Base-by-base conservation (phyloP, 2,797 vertebrate genomes). In the Triplophysa yarkandensis region DNA sequence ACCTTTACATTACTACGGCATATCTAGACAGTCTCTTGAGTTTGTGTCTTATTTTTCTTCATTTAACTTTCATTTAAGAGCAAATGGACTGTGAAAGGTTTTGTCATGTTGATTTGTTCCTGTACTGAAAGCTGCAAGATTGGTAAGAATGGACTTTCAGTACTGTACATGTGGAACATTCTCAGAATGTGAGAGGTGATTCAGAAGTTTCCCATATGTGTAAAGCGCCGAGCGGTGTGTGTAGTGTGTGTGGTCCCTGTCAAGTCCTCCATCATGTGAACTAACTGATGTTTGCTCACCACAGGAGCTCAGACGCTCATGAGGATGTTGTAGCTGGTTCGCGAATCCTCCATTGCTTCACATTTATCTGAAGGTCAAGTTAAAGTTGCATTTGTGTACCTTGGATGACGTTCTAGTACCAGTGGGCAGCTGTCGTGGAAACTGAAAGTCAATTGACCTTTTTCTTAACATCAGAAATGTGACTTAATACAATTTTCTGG, bases 241-340 rank as follows among this genome's bases (percentile, higher is more conserved):
- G 3, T 48, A 11, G n/a, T 68, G 50, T 68, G 48, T 68, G 67
- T 30, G 50, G 34, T 14, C 32, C 36, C 16, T 54, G 32, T 68
- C 16, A 8, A 39, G 13, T 21, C 32, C 30, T 43, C 36, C 41
- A 4, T 44, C 10, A 69, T 30, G 52, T 44, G 52, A 55, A 41
- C 36, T 57, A 7, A 14, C 21, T 5, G 25, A 17, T 27, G 48
- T 54, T 68, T 68, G 8, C 48, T 68, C 52, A 55, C 50, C 11
- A n/a, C 50, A 57, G 36, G 52, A 14, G 23, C 6, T 4, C 34
- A 43, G 23, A 6, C 34, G 2, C 13, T 43, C 67, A 21, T 11
- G 2, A 19, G 17, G 52, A 69, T 57, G 52, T 30, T 67, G 19
- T 16, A 19, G 23, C 25, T 55, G 6, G 17, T 43, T 4, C 17